phyloP scores from a whole-genome alignment of 2,113 vertebrate genomes.

The Pithys albifrons region DNA sequence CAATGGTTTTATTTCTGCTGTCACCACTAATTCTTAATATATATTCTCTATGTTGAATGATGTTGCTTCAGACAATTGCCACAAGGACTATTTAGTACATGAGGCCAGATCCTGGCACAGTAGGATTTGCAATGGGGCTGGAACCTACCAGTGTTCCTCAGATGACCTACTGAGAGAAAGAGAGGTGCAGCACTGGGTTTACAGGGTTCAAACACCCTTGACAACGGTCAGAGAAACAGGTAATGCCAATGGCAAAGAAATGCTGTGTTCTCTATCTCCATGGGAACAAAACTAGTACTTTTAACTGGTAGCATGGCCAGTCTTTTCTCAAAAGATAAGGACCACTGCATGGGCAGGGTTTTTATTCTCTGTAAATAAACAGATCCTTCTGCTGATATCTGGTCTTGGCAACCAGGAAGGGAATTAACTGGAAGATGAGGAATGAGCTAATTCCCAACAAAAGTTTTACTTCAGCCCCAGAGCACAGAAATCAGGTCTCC shows the following conservation, averaged over 20 bases:
- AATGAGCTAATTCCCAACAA: not conserved
- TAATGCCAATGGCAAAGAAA: not conserved
- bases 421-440: constrained; percentile 16
- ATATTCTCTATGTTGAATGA: not conserved
- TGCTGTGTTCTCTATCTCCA: constrained; percentile 37
- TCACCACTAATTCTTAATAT: not conserved
- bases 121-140: not conserved
- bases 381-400: constrained; percentile 23
- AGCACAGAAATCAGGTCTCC: not conserved
- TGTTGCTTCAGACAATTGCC: not conserved
- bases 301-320: constrained; percentile 7
- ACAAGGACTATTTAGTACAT: not conserved
- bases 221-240: not conserved
- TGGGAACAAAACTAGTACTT: constrained; percentile 53
- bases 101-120: fast-evolving
- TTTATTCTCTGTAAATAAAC: constrained; percentile 30
- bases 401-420: not conserved
- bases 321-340: constrained; percentile 37
- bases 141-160: not conserved
- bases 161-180: not conserved
- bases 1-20: not conserved
- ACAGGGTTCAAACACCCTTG: not conserved
- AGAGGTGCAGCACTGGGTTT: not conserved
- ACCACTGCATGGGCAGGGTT: not conserved
- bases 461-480: not conserved